Percentiles rank a stretch among this genome's conserved stretches.
phyloP scores from a whole-genome alignment of 2,797 vertebrate species.

The Psittacula derbiana region DNA sequence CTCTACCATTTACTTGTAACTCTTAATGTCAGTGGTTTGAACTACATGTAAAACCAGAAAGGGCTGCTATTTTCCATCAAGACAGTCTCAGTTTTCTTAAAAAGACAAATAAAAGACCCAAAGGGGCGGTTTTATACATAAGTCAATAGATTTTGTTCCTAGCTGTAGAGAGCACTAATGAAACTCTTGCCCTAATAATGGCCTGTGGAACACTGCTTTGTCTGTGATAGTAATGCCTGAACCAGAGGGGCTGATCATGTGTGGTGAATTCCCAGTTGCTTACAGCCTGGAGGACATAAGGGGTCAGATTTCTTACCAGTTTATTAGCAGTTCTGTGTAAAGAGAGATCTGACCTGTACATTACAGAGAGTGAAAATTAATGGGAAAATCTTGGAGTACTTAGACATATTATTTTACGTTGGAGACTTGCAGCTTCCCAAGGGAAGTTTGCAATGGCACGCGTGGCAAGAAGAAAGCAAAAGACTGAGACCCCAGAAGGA shows the following conservation, averaged over 20 bases:
- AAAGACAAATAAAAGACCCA: background rate
- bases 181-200: background rate
- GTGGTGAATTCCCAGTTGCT: background rate
- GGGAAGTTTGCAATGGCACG: background rate
- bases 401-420: background rate
- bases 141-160: conserved; percentile 4
- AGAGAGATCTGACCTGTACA: background rate
- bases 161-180: background rate
- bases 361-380: background rate
- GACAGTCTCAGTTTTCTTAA: background rate
- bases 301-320: background rate
- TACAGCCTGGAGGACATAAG: background rate
- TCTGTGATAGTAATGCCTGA: fast-evolving
- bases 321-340: background rate
- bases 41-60: background rate
- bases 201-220: background rate
- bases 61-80: background rate
- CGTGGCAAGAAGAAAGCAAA: background rate
- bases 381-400: background rate
- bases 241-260: background rate
- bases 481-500: background rate
- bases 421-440: background rate
- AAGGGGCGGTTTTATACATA: background rate
- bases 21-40: background rate
- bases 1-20: background rate